These are phyloP conservation scores for Drosophila hydei DNA, from an alignment of 1,140 invertebrate species.

Conservation along the genomic window DNA sequence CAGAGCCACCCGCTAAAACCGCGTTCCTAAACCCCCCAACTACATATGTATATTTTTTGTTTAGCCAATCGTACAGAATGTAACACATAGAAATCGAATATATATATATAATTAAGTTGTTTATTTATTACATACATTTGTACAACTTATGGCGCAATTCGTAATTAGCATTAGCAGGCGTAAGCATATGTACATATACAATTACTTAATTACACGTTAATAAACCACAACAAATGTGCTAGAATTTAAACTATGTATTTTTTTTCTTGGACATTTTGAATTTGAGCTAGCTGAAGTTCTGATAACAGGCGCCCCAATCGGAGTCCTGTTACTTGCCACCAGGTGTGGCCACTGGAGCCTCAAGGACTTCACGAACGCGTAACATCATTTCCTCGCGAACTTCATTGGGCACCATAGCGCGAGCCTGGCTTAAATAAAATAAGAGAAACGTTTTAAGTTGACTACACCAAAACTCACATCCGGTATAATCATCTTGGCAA, in stretches of 20 bases:
- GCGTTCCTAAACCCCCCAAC: slow-evolving; percentile 58
- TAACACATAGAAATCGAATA: slow-evolving; percentile 43
- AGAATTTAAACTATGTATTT: slow-evolving; percentile 41
- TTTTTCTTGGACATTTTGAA: not conserved
- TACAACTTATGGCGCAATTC: slow-evolving; percentile 55
- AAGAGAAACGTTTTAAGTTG: not conserved
- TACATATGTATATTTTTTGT: slow-evolving; percentile 38
- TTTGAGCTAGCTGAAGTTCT: slow-evolving; percentile 14
- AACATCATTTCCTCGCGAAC: slow-evolving; percentile 95
- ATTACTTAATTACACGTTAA: slow-evolving; percentile 57
- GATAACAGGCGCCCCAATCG: not conserved
- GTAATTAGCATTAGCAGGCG: slow-evolving; percentile 53
- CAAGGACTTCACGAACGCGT: slow-evolving; percentile 50
- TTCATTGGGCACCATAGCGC: slow-evolving; percentile 93
- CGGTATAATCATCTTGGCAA: slow-evolving; percentile 91
- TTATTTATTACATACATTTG: slow-evolving; percentile 74
- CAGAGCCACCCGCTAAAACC: slow-evolving; percentile 51
- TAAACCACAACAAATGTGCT: slow-evolving; percentile 54
- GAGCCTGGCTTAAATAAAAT: slow-evolving; percentile 85
- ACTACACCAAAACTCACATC: slow-evolving; percentile 24
- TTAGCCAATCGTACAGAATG: slow-evolving; percentile 64
- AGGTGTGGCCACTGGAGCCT: slow-evolving; percentile 1
- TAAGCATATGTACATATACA: slow-evolving; percentile 50
- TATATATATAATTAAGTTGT: slow-evolving; percentile 61
- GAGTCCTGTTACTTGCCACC: not conserved